Evolutionary conservation across 2,797 vertebrate genomes (phyloP).

Genomic region (Corythornis leucogaster): DNA sequence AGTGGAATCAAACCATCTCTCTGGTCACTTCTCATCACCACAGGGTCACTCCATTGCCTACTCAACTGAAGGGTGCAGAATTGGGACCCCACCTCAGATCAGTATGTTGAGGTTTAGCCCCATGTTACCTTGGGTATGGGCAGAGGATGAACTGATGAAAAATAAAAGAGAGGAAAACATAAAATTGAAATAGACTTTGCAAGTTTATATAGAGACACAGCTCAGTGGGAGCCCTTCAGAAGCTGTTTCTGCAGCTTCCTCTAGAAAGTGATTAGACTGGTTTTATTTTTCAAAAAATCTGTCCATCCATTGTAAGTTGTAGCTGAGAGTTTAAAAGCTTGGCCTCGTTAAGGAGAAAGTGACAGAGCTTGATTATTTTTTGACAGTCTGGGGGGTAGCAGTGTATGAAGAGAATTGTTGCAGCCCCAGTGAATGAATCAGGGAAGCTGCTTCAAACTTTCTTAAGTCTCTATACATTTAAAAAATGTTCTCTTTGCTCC

Average conservation of each 20-base stretch:
- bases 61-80: neutral
- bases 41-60: neutral
- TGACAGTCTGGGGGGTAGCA: neutral
- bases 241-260: constrained; percentile 8
- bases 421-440: neutral
- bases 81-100: neutral
- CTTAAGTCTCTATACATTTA: neutral
- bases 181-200: constrained; percentile 22
- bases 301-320: neutral
- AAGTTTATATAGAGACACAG: neutral
- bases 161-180: neutral
- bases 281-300: constrained; percentile 24
- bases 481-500: neutral
- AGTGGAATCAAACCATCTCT: neutral
- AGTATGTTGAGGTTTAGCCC: neutral
- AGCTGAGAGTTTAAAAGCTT: neutral
- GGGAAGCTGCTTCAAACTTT: constrained; percentile 8
- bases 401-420: neutral
- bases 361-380: neutral
- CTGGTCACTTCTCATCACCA: neutral
- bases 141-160: constrained; percentile 27
- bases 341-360: neutral
- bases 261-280: neutral
- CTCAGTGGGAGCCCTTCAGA: constrained; percentile 12
- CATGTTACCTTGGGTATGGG: neutral